Conservation (phyloP, 2,113 vertebrate genomes). For the Monopterus albus region DNA sequence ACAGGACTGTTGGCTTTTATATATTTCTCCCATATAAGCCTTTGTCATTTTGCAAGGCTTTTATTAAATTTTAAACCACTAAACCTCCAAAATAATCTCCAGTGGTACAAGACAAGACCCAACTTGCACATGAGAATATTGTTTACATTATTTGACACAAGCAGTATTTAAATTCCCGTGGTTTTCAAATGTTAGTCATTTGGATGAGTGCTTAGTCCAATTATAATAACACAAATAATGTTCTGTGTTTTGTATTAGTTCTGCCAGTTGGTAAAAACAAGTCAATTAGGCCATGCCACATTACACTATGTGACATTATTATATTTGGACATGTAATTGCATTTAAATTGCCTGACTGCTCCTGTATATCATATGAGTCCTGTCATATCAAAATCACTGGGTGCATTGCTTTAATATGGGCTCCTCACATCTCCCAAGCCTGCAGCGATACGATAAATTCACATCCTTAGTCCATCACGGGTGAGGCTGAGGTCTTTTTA, state of each 20-base stretch:
- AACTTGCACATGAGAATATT: not conserved
- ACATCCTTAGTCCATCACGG: not conserved
- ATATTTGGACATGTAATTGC: constrained; percentile 61
- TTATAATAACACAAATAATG: constrained; percentile 68
- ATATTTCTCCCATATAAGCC: not conserved
- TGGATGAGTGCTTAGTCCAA: constrained; percentile 50
- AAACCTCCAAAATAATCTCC: not conserved
- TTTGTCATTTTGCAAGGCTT: not conserved
- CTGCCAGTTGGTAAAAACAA: constrained; percentile 57
- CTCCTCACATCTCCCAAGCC: constrained; percentile 23
- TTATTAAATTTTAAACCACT: not conserved
- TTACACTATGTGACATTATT: constrained; percentile 40
- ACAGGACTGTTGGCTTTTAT: not conserved
- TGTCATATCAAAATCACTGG: constrained; percentile 35
- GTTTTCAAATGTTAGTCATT: constrained; percentile 36
- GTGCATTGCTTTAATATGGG: constrained; percentile 22
- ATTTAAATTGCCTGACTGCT: constrained; percentile 58
- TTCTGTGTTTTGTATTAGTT: constrained; percentile 45
- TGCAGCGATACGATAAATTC: constrained; percentile 33
- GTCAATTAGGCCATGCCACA: constrained; percentile 65
- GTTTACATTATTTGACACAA: constrained; percentile 24
- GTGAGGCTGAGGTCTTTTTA: constrained; percentile 34
- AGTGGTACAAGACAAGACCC: not conserved
- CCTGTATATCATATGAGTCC: constrained; percentile 57
- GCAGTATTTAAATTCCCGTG: constrained; percentile 45